Conservation (phyloP, 2,113 vertebrate genomes). For the Nesoenas mayeri region DNA sequence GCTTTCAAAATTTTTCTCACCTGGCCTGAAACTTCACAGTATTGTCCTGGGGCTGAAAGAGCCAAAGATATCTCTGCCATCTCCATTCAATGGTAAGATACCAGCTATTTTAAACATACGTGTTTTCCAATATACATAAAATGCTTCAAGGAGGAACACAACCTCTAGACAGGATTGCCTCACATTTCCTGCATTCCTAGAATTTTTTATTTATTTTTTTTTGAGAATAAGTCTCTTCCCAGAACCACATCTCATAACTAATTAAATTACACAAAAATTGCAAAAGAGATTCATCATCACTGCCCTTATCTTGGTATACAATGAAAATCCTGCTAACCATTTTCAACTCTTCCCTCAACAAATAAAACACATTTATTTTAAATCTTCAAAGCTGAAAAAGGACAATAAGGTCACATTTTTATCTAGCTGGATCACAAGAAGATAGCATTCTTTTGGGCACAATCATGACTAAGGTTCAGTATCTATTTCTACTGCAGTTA, state of each 20-base stretch:
- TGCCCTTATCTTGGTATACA: neutral
- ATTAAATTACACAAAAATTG: neutral
- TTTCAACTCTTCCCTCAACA: neutral
- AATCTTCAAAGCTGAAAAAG: neutral
- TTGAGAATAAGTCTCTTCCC: neutral
- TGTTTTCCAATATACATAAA: neutral
- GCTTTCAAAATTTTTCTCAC: neutral
- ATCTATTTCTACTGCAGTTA: neutral
- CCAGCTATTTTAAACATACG: neutral
- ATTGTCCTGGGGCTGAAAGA: neutral
- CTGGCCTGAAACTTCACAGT: neutral
- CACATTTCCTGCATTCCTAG: neutral
- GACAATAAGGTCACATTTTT: neutral
- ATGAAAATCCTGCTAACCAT: neutral
- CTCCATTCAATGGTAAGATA: neutral
- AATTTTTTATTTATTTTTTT: neutral
- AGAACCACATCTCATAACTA: neutral
- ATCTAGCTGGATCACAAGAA: neutral
- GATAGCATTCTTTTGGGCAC: neutral
- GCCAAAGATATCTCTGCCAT: neutral
- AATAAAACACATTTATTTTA: neutral
- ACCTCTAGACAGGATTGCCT: neutral
- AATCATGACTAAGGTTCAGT: neutral
- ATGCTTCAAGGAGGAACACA: neutral
- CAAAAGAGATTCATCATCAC: neutral